Percentiles rank a stretch among this genome's conserved stretches.
These are phyloP conservation scores for Ceratosolen solmsi DNA, from an alignment of 1,140 invertebrate genomes.

Conservation along the genomic window DNA sequence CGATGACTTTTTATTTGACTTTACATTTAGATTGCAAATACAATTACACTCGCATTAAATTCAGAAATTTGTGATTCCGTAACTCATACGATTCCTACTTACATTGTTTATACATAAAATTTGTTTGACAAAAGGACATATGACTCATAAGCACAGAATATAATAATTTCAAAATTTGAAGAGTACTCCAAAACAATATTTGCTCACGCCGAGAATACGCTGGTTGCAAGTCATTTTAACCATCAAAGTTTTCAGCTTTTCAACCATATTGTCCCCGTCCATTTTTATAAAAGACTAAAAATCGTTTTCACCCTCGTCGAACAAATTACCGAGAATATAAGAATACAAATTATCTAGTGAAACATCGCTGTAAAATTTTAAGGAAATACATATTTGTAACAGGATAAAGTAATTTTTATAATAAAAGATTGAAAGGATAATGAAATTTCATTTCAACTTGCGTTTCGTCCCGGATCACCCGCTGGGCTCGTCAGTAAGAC, in stretches of 20 bases:
- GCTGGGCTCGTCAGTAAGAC: constrained; percentile 21
- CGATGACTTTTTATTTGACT: too few relatives aligned
- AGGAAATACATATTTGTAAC: background rate
- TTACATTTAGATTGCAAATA: too few relatives aligned
- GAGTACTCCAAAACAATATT: too few relatives aligned
- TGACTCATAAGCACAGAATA: too few relatives aligned
- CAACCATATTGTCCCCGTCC: background rate
- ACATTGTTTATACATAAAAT: too few relatives aligned
- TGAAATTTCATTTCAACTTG: constrained; percentile 14
- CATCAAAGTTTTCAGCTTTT: background rate
- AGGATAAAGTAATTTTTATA: background rate
- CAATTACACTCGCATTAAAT: too few relatives aligned
- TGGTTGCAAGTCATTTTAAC: background rate
- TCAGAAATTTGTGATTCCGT: too few relatives aligned
- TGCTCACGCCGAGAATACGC: background rate
- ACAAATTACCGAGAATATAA: background rate
- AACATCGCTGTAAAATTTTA: background rate
- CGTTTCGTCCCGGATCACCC: background rate
- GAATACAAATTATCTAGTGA: background rate
- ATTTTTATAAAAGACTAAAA: background rate
- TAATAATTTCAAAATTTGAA: background rate
- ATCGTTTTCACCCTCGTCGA: background rate
- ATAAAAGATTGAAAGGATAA: constrained; percentile 20
- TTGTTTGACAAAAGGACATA: too few relatives aligned
- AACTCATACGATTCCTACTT: too few relatives aligned